phyloP scores from a whole-genome alignment of 2,113 vertebrate species.

The Sciurus niger region DNA sequence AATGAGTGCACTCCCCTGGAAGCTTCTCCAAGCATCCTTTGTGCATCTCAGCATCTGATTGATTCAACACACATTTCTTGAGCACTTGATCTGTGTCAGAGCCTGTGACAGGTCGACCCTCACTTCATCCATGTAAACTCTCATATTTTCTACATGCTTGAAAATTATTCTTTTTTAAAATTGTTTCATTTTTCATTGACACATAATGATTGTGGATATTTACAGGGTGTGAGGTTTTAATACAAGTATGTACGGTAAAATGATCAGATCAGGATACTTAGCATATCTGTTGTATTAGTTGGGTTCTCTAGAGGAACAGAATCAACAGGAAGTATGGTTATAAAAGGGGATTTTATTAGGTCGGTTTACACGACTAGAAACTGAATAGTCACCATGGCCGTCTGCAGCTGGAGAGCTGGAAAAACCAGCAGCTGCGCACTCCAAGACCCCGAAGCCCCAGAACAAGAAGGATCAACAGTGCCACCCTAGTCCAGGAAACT shows the following conservation, averaged over 20 bases:
- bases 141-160: background rate
- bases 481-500: too few relatives aligned
- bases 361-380: too few relatives aligned
- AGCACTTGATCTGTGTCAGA: background rate
- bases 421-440: too few relatives aligned
- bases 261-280: background rate
- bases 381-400: too few relatives aligned
- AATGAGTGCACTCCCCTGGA: background rate
- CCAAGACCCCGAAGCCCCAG: too few relatives aligned
- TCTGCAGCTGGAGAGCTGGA: too few relatives aligned
- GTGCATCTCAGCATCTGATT: background rate
- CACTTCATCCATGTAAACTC: background rate
- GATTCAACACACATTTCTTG: background rate
- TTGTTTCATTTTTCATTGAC: background rate
- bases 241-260: background rate
- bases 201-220: background rate
- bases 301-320: too few relatives aligned
- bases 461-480: too few relatives aligned
- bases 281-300: background rate
- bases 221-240: background rate
- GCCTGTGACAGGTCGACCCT: background rate
- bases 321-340: too few relatives aligned
- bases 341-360: too few relatives aligned
- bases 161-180: background rate
- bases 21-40: background rate